Conservation (phyloP, 2,113 vertebrate genomes). For the Amia ocellicauda region DNA sequence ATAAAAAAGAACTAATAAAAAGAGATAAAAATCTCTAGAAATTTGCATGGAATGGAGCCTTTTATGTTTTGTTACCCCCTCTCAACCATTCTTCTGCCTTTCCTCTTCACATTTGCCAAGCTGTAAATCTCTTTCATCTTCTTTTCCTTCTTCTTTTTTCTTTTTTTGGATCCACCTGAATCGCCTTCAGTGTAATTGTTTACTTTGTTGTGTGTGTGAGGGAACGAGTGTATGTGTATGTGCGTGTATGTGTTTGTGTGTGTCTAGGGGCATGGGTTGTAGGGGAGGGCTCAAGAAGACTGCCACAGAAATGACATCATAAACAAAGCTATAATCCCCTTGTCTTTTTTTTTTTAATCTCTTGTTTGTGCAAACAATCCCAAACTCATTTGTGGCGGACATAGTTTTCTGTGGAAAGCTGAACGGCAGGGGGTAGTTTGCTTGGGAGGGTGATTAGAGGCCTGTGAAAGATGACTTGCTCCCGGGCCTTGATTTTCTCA, state of each 20-base stretch:
- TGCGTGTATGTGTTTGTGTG: conserved; percentile 53
- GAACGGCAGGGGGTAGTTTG: conserved; percentile 65
- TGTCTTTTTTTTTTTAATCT: conserved; percentile 75
- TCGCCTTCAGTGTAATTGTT: conserved; percentile 63
- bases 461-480: conserved; percentile 73
- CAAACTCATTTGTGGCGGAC: conserved; percentile 78
- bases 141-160: conserved; percentile 35
- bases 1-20: conserved; percentile 59
- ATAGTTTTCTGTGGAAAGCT: conserved; percentile 70
- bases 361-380: conserved; percentile 67
- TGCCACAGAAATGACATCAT: conserved; percentile 74
- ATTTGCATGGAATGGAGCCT: conserved; percentile 65
- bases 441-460: conserved; percentile 81
- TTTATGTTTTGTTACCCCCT: conserved; percentile 63
- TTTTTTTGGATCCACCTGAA: conserved; percentile 65
- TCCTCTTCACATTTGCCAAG: conserved; percentile 72
- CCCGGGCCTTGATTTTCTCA: conserved; percentile 74
- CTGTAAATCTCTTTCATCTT: conserved; percentile 70
- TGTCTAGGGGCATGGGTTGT: conserved; percentile 40
- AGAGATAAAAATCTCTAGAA: conserved; percentile 57
- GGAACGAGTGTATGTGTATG: conserved; percentile 71
- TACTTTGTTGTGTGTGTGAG: conserved; percentile 70
- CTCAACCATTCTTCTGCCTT: conserved; percentile 52
- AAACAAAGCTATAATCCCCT: conserved; percentile 77
- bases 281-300: conserved; percentile 59